Conservation (phyloP, 2,113 vertebrate genomes). For the Alethe castanea region DNA sequence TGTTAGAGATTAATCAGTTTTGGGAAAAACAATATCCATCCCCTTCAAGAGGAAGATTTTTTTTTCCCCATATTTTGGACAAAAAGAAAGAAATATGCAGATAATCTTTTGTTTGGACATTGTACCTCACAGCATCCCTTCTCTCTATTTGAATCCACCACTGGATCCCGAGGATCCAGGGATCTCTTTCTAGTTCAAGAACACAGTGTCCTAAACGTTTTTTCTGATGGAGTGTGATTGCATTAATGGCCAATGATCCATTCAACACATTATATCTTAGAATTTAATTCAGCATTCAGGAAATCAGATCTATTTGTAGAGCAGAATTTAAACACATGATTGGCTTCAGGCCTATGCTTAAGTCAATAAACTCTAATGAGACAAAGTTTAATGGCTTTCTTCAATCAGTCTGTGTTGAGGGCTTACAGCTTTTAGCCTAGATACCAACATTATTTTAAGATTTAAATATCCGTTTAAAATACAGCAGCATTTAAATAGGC, state of each 20-base stretch:
- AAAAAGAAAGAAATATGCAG: too few species aligned
- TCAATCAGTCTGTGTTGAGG: not conserved
- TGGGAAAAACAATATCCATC: not conserved
- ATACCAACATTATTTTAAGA: not conserved
- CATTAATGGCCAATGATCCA: not conserved
- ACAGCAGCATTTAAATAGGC: not conserved
- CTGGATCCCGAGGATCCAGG: not conserved
- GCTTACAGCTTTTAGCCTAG: not conserved
- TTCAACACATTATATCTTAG: not conserved
- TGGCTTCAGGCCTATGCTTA: constrained; percentile 5
- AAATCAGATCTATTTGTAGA: not conserved
- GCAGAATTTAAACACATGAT: not conserved
- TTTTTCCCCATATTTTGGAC: not conserved
- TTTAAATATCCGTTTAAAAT: not conserved
- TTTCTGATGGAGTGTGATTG: not conserved
- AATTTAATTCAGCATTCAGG: not conserved
- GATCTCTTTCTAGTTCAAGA: not conserved
- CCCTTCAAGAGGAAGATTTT: not conserved
- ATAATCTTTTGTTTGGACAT: not conserved
- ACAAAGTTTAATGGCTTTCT: not conserved
- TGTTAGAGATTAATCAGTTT: not conserved
- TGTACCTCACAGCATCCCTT: not conserved
- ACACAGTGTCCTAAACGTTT: not conserved
- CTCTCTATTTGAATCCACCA: not conserved
- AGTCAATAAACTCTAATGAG: constrained; percentile 31